Base-by-base conservation (phyloP, 2,797 vertebrate genomes). In the Rhadinocentrus ornatus region DNA sequence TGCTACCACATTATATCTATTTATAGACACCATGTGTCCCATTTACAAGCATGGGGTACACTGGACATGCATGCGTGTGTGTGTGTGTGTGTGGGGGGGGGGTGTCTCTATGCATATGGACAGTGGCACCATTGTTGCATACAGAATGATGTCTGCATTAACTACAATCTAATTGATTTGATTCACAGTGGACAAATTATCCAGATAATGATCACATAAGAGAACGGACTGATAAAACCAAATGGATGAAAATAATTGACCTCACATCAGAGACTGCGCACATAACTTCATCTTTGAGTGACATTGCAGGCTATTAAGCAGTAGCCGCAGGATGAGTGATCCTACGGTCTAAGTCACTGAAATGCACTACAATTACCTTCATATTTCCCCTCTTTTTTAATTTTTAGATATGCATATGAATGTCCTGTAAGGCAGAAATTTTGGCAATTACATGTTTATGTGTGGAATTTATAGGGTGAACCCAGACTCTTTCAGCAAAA, bases 11-110 rank as follows among this genome's bases (percentile, higher is more conserved):
- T 69, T 75, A 68, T 46, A 77, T 80, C 88, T 90, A 92, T 90
- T 89, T 89, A 91, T 91, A 91, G 91, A 73, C 70, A 68, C 66
- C 24, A 56, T 69, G 84, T 87, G 89, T 75, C 78, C 89, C 77
- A 91, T 90, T 91, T 90, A 86, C 84, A 86, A 35, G 71, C 81
- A 78, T 61, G 48, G 81, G 39, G 84, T 84, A 91, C 81, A 85
- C 71, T 75, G 61, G 59, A 84, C 82, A 66, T 80, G 80, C 73
- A 78, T 41, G 83, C 3, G 9, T 35, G 6, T 6, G 32, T 34
- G 32, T 34, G 32, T 29, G 27, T 29, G 27, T 29, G 27, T 4
- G 4, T 29, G 27, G 27, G 27, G 53, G 63, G 64, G 60, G 35
- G 34, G 34, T 7, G 6, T 53, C 16, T 32, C 57, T 24, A 60